Conservation (phyloP, 2,888 invertebrate species). For the Drosophila algonquin region DNA sequence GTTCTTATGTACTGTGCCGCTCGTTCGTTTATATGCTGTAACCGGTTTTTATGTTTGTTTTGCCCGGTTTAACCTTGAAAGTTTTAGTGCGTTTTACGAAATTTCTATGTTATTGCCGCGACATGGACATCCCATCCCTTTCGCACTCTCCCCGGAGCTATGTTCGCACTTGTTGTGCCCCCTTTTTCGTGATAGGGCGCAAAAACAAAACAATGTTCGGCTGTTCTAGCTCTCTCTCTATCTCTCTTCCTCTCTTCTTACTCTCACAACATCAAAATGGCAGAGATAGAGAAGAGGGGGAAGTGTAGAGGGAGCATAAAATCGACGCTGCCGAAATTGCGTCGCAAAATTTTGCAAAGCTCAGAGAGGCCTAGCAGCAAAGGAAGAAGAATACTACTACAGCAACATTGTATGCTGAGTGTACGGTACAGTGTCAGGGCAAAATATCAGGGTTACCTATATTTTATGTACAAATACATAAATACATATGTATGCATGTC, state of each 20-base stretch:
- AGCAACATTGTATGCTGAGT: slow-evolving; percentile 43
- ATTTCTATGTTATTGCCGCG: slow-evolving; percentile 59
- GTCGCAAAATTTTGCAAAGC: slow-evolving; percentile 61
- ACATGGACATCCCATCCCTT: slow-evolving; percentile 47
- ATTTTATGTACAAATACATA: neutral
- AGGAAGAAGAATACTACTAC: slow-evolving; percentile 3
- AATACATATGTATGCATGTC: neutral
- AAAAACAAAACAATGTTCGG: slow-evolving; percentile 34
- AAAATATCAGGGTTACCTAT: slow-evolving; percentile 17
- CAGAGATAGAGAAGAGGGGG: neutral
- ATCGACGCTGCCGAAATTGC: slow-evolving; percentile 64
- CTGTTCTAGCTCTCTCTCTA: neutral
- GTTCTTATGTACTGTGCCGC: slow-evolving; percentile 26
- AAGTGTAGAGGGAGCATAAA: slow-evolving; percentile 32
- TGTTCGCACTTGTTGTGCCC: slow-evolving; percentile 70
- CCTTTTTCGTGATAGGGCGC: slow-evolving; percentile 26
- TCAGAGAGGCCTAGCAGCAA: slow-evolving; percentile 25
- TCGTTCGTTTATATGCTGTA: slow-evolving; percentile 51
- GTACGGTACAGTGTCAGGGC: slow-evolving; percentile 24
- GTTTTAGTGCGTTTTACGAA: slow-evolving; percentile 53
- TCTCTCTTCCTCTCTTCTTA: neutral
- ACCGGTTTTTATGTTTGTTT: slow-evolving; percentile 80
- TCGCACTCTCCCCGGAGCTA: slow-evolving; percentile 21
- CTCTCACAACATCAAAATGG: slow-evolving; percentile 12
- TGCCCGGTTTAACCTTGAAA: slow-evolving; percentile 83